Evolutionary conservation across 1,140 invertebrate genomes (phyloP), one percentile per base, ranked within the genome.

Genomic region (Drosophila orosa): DNA sequence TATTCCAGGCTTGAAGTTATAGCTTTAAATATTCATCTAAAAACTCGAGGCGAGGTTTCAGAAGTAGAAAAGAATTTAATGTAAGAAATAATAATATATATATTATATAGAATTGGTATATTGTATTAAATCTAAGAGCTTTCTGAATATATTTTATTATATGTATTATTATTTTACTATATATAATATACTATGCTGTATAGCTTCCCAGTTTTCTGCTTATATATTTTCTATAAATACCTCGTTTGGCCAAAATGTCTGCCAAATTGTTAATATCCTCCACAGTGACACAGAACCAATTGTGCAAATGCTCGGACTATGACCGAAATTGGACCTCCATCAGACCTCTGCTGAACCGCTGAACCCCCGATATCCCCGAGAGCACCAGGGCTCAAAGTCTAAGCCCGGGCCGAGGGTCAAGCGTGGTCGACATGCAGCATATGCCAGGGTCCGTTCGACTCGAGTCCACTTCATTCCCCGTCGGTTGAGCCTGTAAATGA

Each of bases 341-440:
- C 25, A 25, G 50, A 73, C 40, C 57, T 47, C 48, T 27, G 50
- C 12, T 69, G 61, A 75, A 65, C 62, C 74, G 27, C 65, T 40
- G 44, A 47, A 47, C 44, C 44, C 44, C 44, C 8, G 55, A 44
- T 3, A 50, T 56, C 72, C 73, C 52, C 65, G n/a, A n/a, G 25
- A 39, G 39, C 24, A 10, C 22, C 13, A 45, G 44, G 44, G n/a
- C 55, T 27, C 60, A 62, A 45, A 7, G 35, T 57, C 45, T 39
- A 19, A 74, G 65, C 40, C 52, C 22, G 25, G 60, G 27, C 50
- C 68, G 45, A 55, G 78, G 78, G 78, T 81, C 78, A 77, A 67
- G 33, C 78, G 45, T 66, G 58, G 52, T 55, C 56, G 40, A 62
- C 75, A 54, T 47, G 66, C 74, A 65, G 71, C 75, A 65, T 66